Conservation (phyloP, 2,888 invertebrate species). For the Leptothorax acervorum region DNA sequence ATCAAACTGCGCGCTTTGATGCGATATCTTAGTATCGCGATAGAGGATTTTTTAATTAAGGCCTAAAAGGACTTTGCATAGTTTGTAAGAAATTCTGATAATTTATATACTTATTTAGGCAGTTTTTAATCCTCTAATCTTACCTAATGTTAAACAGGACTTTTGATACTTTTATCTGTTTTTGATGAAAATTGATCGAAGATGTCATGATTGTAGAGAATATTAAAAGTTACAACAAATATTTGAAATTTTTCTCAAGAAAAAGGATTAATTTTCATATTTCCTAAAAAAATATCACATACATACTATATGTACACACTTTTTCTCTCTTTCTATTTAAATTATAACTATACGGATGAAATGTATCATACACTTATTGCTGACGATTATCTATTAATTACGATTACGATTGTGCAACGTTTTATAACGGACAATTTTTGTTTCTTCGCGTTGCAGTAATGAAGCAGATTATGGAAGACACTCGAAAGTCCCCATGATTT, state of each 20-base stretch:
- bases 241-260: not conserved
- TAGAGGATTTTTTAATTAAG: conserved; percentile 22
- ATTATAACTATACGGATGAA: not conserved
- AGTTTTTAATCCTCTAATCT: not conserved
- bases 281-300: not conserved
- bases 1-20: conserved; percentile 55
- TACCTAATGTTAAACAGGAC: not conserved
- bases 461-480: not conserved
- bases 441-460: not conserved
- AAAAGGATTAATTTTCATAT: not conserved
- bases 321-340: not conserved
- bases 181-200: not conserved
- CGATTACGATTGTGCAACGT: not conserved
- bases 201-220: too few relatives aligned
- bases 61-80: not conserved
- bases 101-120: not conserved
- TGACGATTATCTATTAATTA: not conserved
- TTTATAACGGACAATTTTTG: not conserved
- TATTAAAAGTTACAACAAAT: not conserved
- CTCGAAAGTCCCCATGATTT: not conserved
- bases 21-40: conserved; percentile 12
- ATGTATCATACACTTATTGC: not conserved
- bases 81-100: not conserved
- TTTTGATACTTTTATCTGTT: not conserved
- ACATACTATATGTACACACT: not conserved